Evolutionary conservation across 2,797 vertebrate species (phyloP).

Genomic region (Coreius guichenoti): DNA sequence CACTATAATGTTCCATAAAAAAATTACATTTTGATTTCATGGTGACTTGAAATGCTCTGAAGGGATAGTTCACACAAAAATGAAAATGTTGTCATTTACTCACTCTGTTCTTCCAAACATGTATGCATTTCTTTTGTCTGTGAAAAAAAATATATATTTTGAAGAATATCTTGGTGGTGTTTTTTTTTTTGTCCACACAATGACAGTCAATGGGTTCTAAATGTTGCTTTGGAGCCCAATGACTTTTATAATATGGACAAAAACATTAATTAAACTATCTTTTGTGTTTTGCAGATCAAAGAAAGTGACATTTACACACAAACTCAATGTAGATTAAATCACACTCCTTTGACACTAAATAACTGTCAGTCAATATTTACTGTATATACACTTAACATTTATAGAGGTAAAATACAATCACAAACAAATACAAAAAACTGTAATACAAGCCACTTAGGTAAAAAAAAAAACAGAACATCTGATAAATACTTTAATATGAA

Average conservation of each 20-base stretch:
- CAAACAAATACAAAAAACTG: conserved; percentile 70
- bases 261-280: not conserved
- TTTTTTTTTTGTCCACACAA: not conserved
- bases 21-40: not conserved
- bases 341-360: conserved; percentile 12
- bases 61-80: not conserved
- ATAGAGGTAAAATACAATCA: conserved; percentile 69
- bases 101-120: not conserved
- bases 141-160: not conserved
- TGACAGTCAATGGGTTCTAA: not conserved
- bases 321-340: not conserved
- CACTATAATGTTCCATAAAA: not conserved
- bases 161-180: not conserved
- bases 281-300: not conserved
- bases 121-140: not conserved
- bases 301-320: not conserved
- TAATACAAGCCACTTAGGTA: conserved; percentile 74
- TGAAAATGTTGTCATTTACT: not conserved
- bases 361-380: conserved; percentile 48
- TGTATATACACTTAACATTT: conserved; percentile 74
- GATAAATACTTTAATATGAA: conserved; percentile 76
- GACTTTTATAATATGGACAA: not conserved
- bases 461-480: conserved; percentile 61
- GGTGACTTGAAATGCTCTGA: not conserved
- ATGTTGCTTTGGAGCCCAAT: not conserved